Evolutionary conservation across 2,888 invertebrate genomes (phyloP), one percentile per base, ranked within the genome.

Genomic region (Sialis fuliginosa): DNA sequence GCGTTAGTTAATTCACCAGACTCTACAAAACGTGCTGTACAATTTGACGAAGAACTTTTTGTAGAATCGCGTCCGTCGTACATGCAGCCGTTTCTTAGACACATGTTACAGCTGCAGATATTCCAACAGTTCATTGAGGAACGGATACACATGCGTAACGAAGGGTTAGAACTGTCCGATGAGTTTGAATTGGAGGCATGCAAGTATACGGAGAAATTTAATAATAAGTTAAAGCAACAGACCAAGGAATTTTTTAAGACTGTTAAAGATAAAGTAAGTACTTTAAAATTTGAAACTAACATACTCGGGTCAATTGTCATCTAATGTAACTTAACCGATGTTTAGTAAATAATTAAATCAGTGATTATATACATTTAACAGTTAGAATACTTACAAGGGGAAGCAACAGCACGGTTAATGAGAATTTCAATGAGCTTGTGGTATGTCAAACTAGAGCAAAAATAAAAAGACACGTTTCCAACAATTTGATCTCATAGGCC

Each of bases 111-210:
- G 56, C 72, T 93, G 46, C 95, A 96, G 70, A 92, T 93, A 62
- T 95, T 95, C 64, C 88, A 87, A 62, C 66, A 91, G 86, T 93
- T 97, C 63, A 88, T 97, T 58, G 93, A 95, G 60, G 95, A 93
- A 65, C 75, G 96, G 55, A 68, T 96, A 54, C 85, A 88, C 55
- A 80, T 92, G 73, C 72, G 96, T 52, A 95, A 93, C 62, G 81
- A 84, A n/a, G 95, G 96, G 0, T 72, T 83, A 49, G 90, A 92
- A 0, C 90, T 91, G 62, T 85, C 85, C 34, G 96, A 97, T 63
- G 90, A 95, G 60, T 97, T 97, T 65, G 96, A 97, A 66, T 74
- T 83, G 59, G 95, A 96, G 65, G 83, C 79, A 48, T 83, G 74
- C 63, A 75, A 72, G 52, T 77, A 79, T 59, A 75, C 76, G 5